Conservation (phyloP, 30 jellyfish, hydroid and myxozoan genomes). For the Aurelia coerulea region DNA sequence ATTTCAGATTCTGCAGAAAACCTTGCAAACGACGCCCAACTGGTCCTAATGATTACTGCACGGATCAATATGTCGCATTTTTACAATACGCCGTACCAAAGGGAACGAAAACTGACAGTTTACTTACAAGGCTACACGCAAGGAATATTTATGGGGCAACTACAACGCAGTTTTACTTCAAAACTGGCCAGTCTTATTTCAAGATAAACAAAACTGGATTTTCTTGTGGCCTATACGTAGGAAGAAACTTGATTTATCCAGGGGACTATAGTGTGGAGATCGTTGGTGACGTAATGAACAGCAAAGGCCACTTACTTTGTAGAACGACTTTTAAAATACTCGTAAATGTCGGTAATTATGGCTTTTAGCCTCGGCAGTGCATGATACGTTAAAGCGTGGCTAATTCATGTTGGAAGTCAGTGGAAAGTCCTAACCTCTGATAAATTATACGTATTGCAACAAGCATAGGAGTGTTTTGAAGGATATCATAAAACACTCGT, state of each 20-base stretch:
- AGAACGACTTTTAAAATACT: constrained; percentile 80
- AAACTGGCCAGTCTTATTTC: constrained; percentile 71
- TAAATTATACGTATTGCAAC: no score
- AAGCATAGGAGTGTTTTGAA: no score
- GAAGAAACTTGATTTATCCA: constrained; percentile 49
- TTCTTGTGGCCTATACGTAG: constrained; percentile 39
- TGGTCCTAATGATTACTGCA: constrained; percentile 48
- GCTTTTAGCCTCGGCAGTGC: constrained; percentile 29
- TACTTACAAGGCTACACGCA: constrained; percentile 43
- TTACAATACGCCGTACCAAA: constrained; percentile 61
- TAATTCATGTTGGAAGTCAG: no score
- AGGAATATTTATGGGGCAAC: constrained; percentile 22
- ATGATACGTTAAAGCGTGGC: no score
- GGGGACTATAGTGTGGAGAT: constrained; percentile 73
- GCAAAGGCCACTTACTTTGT: constrained; percentile 67
- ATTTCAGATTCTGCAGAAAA: constrained; percentile 50
- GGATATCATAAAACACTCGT: no score
- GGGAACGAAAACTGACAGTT: constrained; percentile 41
- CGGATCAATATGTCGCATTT: constrained; percentile 52
- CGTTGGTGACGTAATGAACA: constrained; percentile 68
- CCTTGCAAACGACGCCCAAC: constrained; percentile 60
- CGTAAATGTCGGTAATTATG: constrained; percentile 67
- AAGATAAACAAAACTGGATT: constrained; percentile 50
- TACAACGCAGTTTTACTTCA: constrained; percentile 68
- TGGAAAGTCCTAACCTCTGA: no score